These are phyloP conservation scores for Laticauda laticaudata DNA, from an alignment of 2,113 vertebrate species.

Conservation along the genomic window DNA sequence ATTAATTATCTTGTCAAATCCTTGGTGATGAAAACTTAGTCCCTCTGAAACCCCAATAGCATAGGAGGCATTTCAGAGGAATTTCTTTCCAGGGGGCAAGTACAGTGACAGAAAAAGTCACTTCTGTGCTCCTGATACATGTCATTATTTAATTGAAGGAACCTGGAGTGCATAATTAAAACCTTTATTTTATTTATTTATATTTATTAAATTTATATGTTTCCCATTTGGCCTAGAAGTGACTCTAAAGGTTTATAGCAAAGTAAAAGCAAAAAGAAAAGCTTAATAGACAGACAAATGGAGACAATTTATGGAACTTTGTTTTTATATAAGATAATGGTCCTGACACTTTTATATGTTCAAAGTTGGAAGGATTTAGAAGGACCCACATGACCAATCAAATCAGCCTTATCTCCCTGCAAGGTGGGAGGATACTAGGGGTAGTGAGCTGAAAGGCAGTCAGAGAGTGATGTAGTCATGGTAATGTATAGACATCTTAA, in stretches of 20 bases:
- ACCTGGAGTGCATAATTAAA: neutral
- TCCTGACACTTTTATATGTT: neutral
- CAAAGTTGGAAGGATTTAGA: neutral
- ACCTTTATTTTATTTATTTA: neutral
- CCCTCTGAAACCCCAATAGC: neutral
- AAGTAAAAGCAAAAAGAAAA: neutral
- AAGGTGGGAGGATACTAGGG: neutral
- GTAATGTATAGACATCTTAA: neutral
- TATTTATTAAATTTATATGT: neutral
- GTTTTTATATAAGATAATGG: neutral
- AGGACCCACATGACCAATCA: neutral
- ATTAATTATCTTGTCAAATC: neutral
- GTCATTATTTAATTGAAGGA: neutral
- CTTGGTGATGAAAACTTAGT: neutral
- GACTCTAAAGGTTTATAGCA: neutral
- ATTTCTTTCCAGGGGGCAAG: neutral
- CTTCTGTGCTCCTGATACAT: neutral
- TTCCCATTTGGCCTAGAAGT: neutral
- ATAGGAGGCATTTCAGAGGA: neutral
- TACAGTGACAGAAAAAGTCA: neutral
- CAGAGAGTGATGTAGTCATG: neutral
- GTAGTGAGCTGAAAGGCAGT: neutral
- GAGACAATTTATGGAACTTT: neutral
- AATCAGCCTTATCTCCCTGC: neutral
- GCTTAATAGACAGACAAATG: neutral